Base-by-base conservation (phyloP, 2,113 vertebrate species). In the Toxotes jaculatrix region DNA sequence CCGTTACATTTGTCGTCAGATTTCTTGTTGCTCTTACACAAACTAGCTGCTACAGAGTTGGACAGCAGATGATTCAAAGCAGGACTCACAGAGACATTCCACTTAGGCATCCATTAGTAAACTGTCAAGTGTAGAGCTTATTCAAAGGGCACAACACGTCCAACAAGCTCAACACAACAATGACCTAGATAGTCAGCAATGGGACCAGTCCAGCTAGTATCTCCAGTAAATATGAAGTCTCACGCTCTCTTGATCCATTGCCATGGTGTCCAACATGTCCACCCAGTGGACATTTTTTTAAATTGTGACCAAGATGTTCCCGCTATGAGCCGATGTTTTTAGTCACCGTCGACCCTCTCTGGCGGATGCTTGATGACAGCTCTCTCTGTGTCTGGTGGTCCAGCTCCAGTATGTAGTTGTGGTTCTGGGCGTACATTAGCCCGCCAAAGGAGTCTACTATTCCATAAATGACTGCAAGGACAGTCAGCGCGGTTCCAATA, bases 381-480 rank as follows among this genome's bases (percentile, higher is more conserved):
- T 14, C 3, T 14, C 38, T 51, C 31, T 56, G 74, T 0, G 69
- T 64, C 21, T 65, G 73, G 0, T 63, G 49, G 9, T 82, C 32
- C 38, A 45, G 19, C 12, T 81, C 82, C 47, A 38, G 5, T 0
- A 43, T 49, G 63, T 89, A 81, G 56, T 2, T 34, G 0, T 63
- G 56, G 69, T 88, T 60, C 45, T 87, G 92, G 55, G 38, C 5
- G 11, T 89, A 85, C 92, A 93, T 92, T 32, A 87, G 79, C 0
- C 91, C 93, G 0, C 93, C 93, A 3, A 94, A 23, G 5, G 88
- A 89, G 73, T 94, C 89, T 2, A 38, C 80, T 0, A 92, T 10
- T 1, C n/a, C 59, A 19, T 72, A 89, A 10, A 93, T 0, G 42
- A 90, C 59, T 0, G 82, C 77, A 0, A 93, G 31, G 57, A 91